A percentile compares a stretch with the other conserved stretches of the same genome.
These are phyloP conservation scores for Plutomurus gul DNA, from an alignment of 1,140 invertebrate genomes.

Conservation along the genomic window DNA sequence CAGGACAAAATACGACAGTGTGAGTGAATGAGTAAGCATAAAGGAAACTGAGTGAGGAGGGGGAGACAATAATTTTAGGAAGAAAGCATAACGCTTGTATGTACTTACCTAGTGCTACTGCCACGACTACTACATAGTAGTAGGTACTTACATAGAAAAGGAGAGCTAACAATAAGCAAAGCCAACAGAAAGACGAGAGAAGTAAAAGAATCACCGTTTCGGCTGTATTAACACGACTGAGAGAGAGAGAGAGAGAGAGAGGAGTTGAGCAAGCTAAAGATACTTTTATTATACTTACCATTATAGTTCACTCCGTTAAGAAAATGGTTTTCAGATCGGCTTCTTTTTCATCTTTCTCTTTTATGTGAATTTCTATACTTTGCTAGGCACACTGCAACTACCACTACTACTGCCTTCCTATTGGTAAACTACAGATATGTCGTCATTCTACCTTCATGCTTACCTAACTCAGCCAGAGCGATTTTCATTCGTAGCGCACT, in stretches of 20 bases:
- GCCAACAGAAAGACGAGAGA: not conserved
- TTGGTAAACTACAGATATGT: too few species aligned
- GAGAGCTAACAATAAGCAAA: conserved; percentile 18
- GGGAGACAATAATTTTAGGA: conserved; percentile 7
- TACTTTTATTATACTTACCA: conserved; percentile 13
- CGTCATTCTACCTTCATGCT: too few species aligned
- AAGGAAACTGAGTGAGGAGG: conserved; percentile 17
- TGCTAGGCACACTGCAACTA: too few species aligned
- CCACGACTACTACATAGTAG: too few species aligned
- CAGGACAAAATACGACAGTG: conserved; percentile 12
- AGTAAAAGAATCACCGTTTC: not conserved
- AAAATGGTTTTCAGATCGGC: conserved; percentile 22
- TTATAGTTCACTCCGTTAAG: conserved; percentile 17
- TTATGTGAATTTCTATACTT: conserved; percentile 24
- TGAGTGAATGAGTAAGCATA: conserved; percentile 6
- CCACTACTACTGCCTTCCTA: too few species aligned
- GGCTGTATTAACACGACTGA: not conserved
- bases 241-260: not conserved
- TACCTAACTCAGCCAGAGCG: not conserved
- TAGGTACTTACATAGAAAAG: not conserved
- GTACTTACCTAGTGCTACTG: too few species aligned
- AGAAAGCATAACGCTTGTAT: conserved; percentile 12
- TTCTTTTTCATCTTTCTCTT: conserved; percentile 28
- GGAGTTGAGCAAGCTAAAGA: not conserved
- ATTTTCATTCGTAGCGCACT: too few species aligned